Evolutionary conservation across 2,797 vertebrate species (phyloP).

Genomic region (Menidia menidia): DNA sequence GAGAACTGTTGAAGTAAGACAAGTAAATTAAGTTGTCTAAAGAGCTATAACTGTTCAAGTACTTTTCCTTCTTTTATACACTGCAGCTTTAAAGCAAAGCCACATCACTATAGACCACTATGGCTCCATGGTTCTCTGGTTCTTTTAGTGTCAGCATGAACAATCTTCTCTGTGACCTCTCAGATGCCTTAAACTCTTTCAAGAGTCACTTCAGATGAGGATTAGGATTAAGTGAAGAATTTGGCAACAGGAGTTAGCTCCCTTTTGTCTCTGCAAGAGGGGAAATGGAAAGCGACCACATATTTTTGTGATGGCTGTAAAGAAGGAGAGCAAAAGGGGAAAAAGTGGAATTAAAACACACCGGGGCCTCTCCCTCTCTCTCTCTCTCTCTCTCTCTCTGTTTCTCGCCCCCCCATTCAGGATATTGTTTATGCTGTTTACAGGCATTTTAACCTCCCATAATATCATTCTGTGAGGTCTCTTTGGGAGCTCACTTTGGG

Average conservation of each 20-base stretch:
- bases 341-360: conserved; percentile 70
- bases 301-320: conserved; percentile 72
- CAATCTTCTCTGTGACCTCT: conserved; percentile 57
- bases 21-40: conserved; percentile 17
- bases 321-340: conserved; percentile 49
- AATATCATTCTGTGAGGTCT: conserved; percentile 77
- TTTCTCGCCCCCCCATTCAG: conserved; percentile 29
- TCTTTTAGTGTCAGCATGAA: conserved; percentile 51
- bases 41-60: conserved; percentile 25
- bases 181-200: conserved; percentile 64
- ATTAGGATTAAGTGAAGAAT: conserved; percentile 68
- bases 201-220: conserved; percentile 77
- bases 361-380: conserved; percentile 58
- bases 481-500: conserved; percentile 77
- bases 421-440: conserved; percentile 79
- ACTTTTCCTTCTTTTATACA: conserved; percentile 14
- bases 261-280: conserved; percentile 69
- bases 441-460: conserved; percentile 80
- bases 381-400: no score
- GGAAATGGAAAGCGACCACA: conserved; percentile 65
- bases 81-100: conserved; percentile 15
- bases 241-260: conserved; percentile 70
- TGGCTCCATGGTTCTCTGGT: conserved; percentile 12
- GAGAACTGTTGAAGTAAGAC: background rate
- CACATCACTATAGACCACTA: background rate